Percentiles rank a stretch among this genome's conserved stretches.
Evolutionary conservation across 1,140 invertebrate genomes (phyloP).

Genomic region (Drosophila kepulauana): DNA sequence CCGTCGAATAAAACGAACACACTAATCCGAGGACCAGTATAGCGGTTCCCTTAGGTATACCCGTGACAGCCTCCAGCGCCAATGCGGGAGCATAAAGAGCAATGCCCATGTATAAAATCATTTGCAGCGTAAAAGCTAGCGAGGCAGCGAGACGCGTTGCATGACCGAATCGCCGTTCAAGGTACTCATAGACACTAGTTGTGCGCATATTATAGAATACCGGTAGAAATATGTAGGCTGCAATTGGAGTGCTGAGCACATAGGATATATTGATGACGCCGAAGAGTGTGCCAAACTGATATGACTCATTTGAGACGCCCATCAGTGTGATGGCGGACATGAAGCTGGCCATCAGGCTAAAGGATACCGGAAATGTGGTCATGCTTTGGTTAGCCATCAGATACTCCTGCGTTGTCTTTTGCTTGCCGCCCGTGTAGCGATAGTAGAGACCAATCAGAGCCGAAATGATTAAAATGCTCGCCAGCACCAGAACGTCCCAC

Average conservation of each 20-base stretch:
- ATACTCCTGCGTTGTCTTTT: conserved; percentile 90
- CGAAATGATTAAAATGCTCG: conserved; percentile 87
- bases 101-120: conserved; percentile 96
- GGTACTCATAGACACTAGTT: conserved; percentile 96
- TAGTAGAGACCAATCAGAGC: conserved; percentile 92
- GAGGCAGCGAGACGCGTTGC: conserved; percentile 90
- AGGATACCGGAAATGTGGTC: conserved; percentile 91
- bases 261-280: conserved; percentile 93
- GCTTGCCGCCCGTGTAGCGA: conserved; percentile 94
- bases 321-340: conserved; percentile 97
- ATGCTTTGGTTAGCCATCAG: conserved; percentile 82
- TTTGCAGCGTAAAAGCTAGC: conserved; percentile 92
- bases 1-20: conserved; percentile 94
- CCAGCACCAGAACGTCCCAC: conserved; percentile 89
- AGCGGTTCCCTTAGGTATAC: conserved; percentile 89
- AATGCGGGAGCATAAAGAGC: conserved; percentile 96
- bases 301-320: conserved; percentile 92
- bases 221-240: conserved; percentile 93
- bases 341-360: conserved; percentile 96
- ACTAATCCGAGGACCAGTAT: conserved; percentile 92
- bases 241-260: conserved; percentile 92
- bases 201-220: conserved; percentile 94
- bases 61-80: conserved; percentile 94
- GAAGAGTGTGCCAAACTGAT: conserved; percentile 92
- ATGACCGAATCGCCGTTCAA: conserved; percentile 92